phyloP scores from a whole-genome alignment of 2,888 invertebrate species.

The Netelia inedita region DNA sequence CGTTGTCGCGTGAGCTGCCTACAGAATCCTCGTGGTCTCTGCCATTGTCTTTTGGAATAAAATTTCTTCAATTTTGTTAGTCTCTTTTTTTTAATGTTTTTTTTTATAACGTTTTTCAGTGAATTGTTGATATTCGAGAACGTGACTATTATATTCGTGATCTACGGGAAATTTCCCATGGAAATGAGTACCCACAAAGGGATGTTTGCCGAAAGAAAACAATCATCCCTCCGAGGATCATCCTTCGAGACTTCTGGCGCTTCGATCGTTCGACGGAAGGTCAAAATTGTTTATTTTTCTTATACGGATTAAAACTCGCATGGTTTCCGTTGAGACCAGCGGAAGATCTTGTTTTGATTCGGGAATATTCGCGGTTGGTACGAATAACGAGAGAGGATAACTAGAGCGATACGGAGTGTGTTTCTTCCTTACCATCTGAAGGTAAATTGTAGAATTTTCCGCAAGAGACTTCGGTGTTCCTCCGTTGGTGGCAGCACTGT shows the following conservation, averaged over 20 bases:
- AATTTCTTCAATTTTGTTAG: neutral
- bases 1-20: conserved; percentile 48
- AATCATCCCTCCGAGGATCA: no score
- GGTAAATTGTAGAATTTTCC: neutral
- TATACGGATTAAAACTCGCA: neutral
- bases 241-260: no score
- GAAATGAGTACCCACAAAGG: no score
- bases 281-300: no score
- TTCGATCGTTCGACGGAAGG: no score
- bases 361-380: conserved; percentile 1
- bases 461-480: conserved; percentile 14
- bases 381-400: neutral
- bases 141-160: no score
- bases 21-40: conserved; percentile 7
- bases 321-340: neutral
- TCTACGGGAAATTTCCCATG: no score
- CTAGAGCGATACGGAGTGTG: neutral
- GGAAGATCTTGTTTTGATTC: neutral
- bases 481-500: neutral
- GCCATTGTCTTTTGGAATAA: neutral
- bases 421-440: conserved; percentile 11
- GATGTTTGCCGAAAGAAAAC: no score
- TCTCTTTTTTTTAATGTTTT: neutral
- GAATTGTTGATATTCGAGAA: no score
- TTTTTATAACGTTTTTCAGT: no score